A percentile compares a stretch with the other conserved stretches of the same genome.
These are phyloP conservation scores for Muscicapa adusta DNA, from an alignment of 2,113 vertebrate species.

Conservation along the genomic window DNA sequence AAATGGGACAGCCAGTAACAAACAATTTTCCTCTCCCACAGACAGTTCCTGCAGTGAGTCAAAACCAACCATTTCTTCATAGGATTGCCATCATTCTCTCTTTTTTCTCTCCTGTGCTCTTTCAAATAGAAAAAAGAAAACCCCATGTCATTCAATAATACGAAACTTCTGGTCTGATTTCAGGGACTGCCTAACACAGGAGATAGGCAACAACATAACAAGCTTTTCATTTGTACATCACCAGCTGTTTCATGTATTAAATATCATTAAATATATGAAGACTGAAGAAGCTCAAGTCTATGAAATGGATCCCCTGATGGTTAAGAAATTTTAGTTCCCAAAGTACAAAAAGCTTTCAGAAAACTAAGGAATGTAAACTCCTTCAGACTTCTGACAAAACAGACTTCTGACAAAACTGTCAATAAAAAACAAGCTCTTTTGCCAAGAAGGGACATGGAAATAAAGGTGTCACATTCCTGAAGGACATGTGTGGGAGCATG, in stretches of 20 bases:
- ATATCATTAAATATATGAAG: neutral
- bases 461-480: neutral
- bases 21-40: neutral
- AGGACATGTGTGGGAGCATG: rapidly evolving
- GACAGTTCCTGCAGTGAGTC: neutral
- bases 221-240: neutral
- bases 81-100: neutral
- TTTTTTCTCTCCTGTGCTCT: neutral
- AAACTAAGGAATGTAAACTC: neutral
- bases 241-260: neutral
- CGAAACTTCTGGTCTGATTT: neutral
- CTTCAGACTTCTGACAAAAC: neutral
- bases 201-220: neutral
- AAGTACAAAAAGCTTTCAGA: neutral
- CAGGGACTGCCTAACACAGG: neutral
- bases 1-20: neutral
- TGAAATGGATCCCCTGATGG: neutral
- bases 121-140: neutral
- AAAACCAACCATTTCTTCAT: neutral
- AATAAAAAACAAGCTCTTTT: neutral
- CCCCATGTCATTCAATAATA: neutral
- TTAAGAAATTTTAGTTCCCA: neutral
- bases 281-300: neutral
- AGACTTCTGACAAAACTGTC: neutral
- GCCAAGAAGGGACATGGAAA: neutral